These are phyloP conservation scores for Neogobius melanostomus DNA, from an alignment of 2,113 vertebrate species.

Conservation along the genomic window DNA sequence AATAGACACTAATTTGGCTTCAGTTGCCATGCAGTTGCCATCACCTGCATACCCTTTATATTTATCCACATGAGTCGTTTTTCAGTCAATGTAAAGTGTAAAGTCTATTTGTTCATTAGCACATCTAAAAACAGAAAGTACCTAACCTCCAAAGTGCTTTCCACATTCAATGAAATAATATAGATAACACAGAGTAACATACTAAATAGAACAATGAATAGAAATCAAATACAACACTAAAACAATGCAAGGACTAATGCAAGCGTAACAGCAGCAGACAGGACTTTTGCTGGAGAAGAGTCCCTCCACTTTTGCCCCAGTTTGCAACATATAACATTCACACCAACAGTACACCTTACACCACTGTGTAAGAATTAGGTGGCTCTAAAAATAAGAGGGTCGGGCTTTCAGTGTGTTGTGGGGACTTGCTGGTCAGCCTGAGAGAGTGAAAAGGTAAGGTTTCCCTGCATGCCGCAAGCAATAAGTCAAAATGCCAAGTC, in stretches of 20 bases:
- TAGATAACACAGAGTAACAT: slow-evolving; percentile 50
- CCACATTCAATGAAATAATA: too few species aligned
- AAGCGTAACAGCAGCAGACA: slow-evolving; percentile 47
- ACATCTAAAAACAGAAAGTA: too few species aligned
- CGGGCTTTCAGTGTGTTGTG: slow-evolving; percentile 26
- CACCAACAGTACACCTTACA: slow-evolving; percentile 27
- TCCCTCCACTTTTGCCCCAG: slow-evolving; percentile 31
- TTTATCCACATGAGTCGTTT: too few species aligned
- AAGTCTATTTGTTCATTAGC: too few species aligned
- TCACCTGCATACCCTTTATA: too few species aligned
- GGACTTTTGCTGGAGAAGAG: slow-evolving; percentile 40
- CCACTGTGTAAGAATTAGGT: slow-evolving; percentile 49
- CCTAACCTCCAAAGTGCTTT: too few species aligned
- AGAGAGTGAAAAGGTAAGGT: slow-evolving; percentile 26
- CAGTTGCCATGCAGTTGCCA: too few species aligned
- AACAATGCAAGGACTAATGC: too few species aligned
- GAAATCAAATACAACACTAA: too few species aligned
- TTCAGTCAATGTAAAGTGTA: too few species aligned
- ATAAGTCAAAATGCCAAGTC: not conserved
- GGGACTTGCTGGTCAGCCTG: slow-evolving; percentile 23
- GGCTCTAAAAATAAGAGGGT: slow-evolving; percentile 56
- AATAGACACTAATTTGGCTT: too few species aligned
- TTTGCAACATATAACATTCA: slow-evolving; percentile 45
- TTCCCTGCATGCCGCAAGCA: not conserved
- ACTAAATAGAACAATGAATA: too few species aligned